Percentiles rank a stretch among this genome's conserved stretches.
Conservation (phyloP, 2,888 invertebrate genomes). For the Calameuta pallipes region DNA sequence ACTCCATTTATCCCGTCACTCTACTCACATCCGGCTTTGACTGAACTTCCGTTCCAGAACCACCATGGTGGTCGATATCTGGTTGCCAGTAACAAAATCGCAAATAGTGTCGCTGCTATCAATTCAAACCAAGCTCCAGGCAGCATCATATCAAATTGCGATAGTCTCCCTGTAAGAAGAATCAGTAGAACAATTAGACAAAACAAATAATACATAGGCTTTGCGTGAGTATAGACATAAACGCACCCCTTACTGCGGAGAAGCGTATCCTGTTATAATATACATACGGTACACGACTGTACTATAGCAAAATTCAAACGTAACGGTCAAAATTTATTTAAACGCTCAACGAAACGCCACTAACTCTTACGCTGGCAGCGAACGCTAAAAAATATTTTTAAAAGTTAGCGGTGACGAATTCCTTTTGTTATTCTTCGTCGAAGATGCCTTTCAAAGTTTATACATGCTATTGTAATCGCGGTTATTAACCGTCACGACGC, state of each 20-base stretch:
- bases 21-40: constrained; percentile 45
- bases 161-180: neutral
- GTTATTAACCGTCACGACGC: neutral
- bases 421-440: neutral
- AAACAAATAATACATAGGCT: neutral
- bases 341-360: neutral
- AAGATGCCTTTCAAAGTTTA: neutral
- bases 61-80: constrained; percentile 58
- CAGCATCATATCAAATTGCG: constrained; percentile 40
- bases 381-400: neutral
- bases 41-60: constrained; percentile 47
- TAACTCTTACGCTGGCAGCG: neutral
- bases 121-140: constrained; percentile 57
- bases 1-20: neutral
- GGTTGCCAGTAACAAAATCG: constrained; percentile 52
- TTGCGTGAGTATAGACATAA: neutral
- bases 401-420: neutral
- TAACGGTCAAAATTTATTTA: neutral
- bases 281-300: neutral
- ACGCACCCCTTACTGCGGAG: neutral
- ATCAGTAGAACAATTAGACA: neutral
- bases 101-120: constrained; percentile 50
- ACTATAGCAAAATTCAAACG: neutral
- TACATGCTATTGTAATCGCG: neutral
- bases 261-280: neutral